Conservation (phyloP, 2,113 vertebrate genomes). For the Melanerpes formicivorus region DNA sequence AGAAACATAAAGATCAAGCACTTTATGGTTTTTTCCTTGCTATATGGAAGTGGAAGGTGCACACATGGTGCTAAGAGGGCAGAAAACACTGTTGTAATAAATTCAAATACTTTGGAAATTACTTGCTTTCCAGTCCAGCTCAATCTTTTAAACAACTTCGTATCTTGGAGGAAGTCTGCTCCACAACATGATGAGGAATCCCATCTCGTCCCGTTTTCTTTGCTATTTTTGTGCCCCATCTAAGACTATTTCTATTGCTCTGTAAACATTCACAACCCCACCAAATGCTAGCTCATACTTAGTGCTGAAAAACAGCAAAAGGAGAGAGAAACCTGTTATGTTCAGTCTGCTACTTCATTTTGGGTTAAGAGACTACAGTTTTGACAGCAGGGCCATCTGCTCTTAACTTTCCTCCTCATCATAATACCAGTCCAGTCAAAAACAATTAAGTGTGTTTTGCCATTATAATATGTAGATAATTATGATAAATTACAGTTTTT, state of each 20-base stretch:
- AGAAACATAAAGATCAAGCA: conserved; percentile 37
- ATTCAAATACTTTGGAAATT: neutral
- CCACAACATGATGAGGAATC: conserved; percentile 26
- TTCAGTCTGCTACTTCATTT: conserved; percentile 73
- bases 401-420: conserved; percentile 77
- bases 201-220: conserved; percentile 33
- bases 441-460: conserved; percentile 82
- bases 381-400: conserved; percentile 81
- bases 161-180: conserved; percentile 21
- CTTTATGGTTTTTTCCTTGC: neutral
- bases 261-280: conserved; percentile 67
- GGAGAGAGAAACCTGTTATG: conserved; percentile 58
- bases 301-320: conserved; percentile 43
- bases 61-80: neutral
- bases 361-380: conserved; percentile 67
- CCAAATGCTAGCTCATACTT: conserved; percentile 72
- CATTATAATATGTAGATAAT: conserved; percentile 82
- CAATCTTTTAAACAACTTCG: conserved; percentile 23
- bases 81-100: neutral
- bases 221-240: conserved; percentile 52
- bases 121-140: neutral
- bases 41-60: neutral
- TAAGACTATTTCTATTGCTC: conserved; percentile 62
- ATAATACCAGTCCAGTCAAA: conserved; percentile 79
- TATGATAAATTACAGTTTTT: conserved; percentile 84